phyloP scores from a whole-genome alignment of 2,113 vertebrate genomes.

The Crotophaga sulcirostris region DNA sequence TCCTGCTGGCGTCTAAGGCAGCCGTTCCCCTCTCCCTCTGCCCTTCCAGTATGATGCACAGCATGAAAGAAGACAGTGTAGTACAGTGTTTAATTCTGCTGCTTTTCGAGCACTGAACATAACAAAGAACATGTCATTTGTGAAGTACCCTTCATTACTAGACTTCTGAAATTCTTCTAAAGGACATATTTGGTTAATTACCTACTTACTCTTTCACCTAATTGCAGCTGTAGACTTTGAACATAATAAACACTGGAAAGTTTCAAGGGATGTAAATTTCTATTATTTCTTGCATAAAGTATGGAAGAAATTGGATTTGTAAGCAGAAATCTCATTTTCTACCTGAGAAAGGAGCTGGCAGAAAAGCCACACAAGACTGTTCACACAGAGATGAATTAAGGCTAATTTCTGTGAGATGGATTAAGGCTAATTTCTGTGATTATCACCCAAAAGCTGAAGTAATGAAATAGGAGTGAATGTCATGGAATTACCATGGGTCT shows the following conservation, averaged over 20 bases:
- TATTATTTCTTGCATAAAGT: background rate
- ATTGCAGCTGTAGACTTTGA: background rate
- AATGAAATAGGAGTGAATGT: background rate
- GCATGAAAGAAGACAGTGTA: background rate
- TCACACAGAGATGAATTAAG: background rate
- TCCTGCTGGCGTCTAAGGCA: background rate
- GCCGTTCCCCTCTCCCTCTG: background rate
- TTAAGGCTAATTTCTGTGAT: background rate
- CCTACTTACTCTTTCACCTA: background rate
- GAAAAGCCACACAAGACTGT: background rate
- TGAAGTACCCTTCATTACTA: background rate
- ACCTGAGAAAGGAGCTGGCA: background rate
- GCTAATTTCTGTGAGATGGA: background rate
- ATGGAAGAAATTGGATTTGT: background rate
- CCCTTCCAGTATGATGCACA: background rate
- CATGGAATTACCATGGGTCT: background rate
- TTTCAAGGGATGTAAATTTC: background rate
- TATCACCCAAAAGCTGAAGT: background rate
- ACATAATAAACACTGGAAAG: background rate
- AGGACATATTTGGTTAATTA: background rate
- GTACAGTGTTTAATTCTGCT: background rate
- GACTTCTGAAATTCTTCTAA: background rate
- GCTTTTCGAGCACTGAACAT: background rate
- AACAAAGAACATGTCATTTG: background rate
- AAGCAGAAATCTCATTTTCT: slow-evolving; percentile 14